These are phyloP conservation scores for Drosophila acutilabella DNA, from an alignment of 2,888 invertebrate genomes.

Conservation along the genomic window DNA sequence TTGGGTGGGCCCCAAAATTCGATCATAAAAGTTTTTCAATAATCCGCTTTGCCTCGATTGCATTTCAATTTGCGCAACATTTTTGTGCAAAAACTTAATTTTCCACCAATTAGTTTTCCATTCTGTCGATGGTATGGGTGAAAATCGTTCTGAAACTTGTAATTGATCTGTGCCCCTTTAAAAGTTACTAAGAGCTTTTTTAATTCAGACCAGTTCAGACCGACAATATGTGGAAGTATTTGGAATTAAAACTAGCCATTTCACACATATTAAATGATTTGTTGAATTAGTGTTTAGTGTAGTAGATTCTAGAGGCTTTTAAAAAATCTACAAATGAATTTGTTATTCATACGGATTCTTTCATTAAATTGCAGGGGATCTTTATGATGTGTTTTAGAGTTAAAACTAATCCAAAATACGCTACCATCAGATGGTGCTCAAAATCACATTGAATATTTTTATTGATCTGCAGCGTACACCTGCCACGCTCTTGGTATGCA, in stretches of 20 bases:
- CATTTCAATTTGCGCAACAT: slow-evolving; percentile 81
- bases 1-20: slow-evolving; percentile 70
- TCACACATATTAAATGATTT: neutral
- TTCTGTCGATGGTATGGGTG: slow-evolving; percentile 1
- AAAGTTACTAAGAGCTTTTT: slow-evolving; percentile 9
- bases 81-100: slow-evolving; percentile 83
- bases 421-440: slow-evolving; percentile 64
- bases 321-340: no score
- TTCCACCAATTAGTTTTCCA: slow-evolving; percentile 83
- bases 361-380: slow-evolving; percentile 13
- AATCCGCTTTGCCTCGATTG: slow-evolving; percentile 81
- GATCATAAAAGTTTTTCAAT: slow-evolving; percentile 82
- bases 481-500: slow-evolving; percentile 43
- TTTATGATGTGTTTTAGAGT: neutral
- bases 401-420: no score
- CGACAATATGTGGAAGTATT: neutral
- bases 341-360: neutral
- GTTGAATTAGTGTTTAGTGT: no score
- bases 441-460: slow-evolving; percentile 71
- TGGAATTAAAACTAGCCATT: slow-evolving; percentile 1
- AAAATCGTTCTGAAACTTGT: slow-evolving; percentile 31
- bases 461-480: slow-evolving; percentile 69
- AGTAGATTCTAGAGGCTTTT: no score
- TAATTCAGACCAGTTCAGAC: neutral
- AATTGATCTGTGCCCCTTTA: slow-evolving; percentile 65